Evolutionary conservation across 2,113 vertebrate species (phyloP), one percentile per base, ranked within the genome.

Genomic region (Erinaceus europaeus): DNA sequence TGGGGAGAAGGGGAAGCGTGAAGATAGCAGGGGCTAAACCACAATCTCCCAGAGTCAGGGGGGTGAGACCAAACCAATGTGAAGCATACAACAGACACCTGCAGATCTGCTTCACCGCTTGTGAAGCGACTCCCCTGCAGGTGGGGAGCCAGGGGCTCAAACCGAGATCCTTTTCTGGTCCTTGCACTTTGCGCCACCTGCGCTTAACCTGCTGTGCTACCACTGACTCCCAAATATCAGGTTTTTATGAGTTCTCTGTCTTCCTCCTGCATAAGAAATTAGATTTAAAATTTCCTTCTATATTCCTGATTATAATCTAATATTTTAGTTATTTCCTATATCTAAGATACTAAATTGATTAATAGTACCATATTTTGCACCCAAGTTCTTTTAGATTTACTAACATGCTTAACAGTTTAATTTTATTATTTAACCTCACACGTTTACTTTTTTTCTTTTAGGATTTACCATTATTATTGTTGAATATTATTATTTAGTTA

Each of bases 381-480:
- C 5, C 20, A 29, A 69, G 32, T 84, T 69, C 6, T 75, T 50
- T 80, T 88, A 75, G 38, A 80, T 80, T 74, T 80, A 50, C 15
- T 42, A 90, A 44, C 40, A 59, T 64, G 18, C 14, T 44, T 59
- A 75, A 5, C 1, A 55, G 20, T 55, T 79, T 50, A 46, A 23
- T 29, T 84, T 6, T 68, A 80, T 80, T 18, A 38, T 55, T 29
- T 5, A 36, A n/a, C n/a, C n/a, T n/a, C n/a, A n/a, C n/a, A n/a
- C n/a, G n/a, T n/a, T 64, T 38, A n/a, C 62, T 32, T 74, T 12
- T 86, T 79, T 84, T 59, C 61, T 64, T 84, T 62, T 64, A 80
- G 27, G n/a, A n/a, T 23, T 75, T 55, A n/a, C n/a, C n/a, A 55
- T 36, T 72, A 57, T 75, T 88, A 34, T 75, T 93, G 29, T 11